Percentiles rank a stretch among this genome's conserved stretches.
Evolutionary conservation across 1,140 invertebrate genomes (phyloP).

Genomic region (Sweltsa coloradensis): DNA sequence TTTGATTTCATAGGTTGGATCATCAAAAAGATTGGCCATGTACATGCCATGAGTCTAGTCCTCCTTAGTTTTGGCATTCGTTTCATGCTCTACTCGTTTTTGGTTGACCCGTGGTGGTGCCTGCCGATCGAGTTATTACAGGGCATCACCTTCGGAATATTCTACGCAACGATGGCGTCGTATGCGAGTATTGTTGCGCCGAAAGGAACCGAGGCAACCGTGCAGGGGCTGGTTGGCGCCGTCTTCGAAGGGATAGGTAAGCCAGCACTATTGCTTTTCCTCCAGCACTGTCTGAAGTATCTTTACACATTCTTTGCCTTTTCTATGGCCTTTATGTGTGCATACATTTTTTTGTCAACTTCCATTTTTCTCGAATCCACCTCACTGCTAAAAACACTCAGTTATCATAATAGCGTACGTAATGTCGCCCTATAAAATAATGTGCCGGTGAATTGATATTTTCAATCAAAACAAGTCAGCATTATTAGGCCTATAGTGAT

Average conservation of each 20-base stretch:
- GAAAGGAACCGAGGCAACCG: conserved; percentile 72
- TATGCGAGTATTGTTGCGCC: conserved; percentile 78
- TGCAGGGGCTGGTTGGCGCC: conserved; percentile 71
- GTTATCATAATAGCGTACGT: no score
- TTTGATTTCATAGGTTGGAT: conserved; percentile 41
- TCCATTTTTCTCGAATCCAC: not conserved
- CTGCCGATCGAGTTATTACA: conserved; percentile 76
- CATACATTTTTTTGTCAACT: not conserved
- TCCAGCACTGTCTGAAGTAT: conserved; percentile 1
- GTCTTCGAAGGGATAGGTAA: conserved; percentile 73
- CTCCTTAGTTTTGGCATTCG: conserved; percentile 60
- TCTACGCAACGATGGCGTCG: conserved; percentile 79
- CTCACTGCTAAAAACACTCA: not conserved
- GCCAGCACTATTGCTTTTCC: conserved; percentile 10
- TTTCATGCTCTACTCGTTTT: conserved; percentile 69
- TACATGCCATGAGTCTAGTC: conserved; percentile 68
- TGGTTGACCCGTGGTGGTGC: conserved; percentile 68
- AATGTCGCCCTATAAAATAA: not conserved
- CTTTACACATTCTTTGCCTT: not conserved
- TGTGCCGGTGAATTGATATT: not conserved
- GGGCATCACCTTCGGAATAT: conserved; percentile 77
- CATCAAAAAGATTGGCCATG: conserved; percentile 68
- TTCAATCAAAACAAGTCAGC: no score
- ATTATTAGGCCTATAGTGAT: no score
- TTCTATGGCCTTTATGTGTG: not conserved